phyloP scores from a whole-genome alignment of 2,113 vertebrate genomes.

The Pachypanchax playfairii region DNA sequence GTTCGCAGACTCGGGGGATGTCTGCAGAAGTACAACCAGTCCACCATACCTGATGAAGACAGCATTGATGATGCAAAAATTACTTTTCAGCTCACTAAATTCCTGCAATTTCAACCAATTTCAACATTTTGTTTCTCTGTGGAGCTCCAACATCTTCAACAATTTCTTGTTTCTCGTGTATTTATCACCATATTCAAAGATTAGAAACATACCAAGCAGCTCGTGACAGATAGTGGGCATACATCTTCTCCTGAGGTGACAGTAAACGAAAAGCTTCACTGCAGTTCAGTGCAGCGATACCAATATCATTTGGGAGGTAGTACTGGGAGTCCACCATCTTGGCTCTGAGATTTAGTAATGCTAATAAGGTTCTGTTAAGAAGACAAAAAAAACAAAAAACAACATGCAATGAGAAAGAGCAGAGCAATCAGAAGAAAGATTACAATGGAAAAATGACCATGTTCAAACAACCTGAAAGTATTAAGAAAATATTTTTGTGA shows the following conservation, averaged over 20 bases:
- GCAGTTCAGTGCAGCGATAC: conserved; percentile 86
- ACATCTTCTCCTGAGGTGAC: conserved; percentile 85
- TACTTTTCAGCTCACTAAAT: background rate
- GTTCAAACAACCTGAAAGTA: background rate
- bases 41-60: conserved; percentile 84
- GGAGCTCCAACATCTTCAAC: background rate
- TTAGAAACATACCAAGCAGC: conserved; percentile 83
- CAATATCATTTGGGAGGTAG: conserved; percentile 88
- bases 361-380: conserved; percentile 28
- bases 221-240: conserved; percentile 87
- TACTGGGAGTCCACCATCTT: conserved; percentile 91
- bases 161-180: background rate
- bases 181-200: background rate
- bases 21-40: conserved; percentile 88
- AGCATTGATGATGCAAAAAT: too few relatives aligned
- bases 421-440: background rate
- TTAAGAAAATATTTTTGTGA: too few relatives aligned
- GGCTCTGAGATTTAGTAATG: conserved; percentile 21
- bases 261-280: conserved; percentile 86
- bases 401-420: background rate
- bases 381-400: background rate
- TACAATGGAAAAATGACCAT: too few relatives aligned
- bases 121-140: too few relatives aligned
- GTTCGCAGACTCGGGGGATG: conserved; percentile 87
- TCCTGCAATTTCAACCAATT: background rate